Percentiles rank a stretch among this genome's conserved stretches.
Evolutionary conservation across 1,140 invertebrate species (phyloP).

Genomic region (Lethocerus indicus): DNA sequence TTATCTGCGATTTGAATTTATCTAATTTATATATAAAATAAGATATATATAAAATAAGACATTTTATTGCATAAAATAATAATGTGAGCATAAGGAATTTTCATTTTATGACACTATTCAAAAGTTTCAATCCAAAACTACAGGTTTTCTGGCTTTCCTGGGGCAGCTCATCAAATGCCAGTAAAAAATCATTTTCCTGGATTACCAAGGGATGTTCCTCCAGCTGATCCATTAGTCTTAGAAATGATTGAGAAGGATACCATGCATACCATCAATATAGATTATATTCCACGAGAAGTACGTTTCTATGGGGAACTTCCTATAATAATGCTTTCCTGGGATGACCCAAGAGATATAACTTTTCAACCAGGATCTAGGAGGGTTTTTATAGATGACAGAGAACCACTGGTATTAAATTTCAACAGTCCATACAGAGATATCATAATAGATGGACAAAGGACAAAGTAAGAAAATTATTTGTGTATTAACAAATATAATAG

Average conservation of each 20-base stretch:
- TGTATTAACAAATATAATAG: too few relatives aligned
- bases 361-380: conserved; percentile 52
- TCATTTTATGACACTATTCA: too few relatives aligned
- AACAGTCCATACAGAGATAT: conserved; percentile 39
- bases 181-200: too few relatives aligned
- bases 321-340: conserved; percentile 63
- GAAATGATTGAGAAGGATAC: conserved; percentile 44
- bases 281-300: conserved; percentile 63
- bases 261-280: conserved; percentile 68
- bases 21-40: too few relatives aligned
- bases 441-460: conserved; percentile 45
- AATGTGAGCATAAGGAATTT: too few relatives aligned
- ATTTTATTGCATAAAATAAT: too few relatives aligned
- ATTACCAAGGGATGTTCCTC: conserved; percentile 17
- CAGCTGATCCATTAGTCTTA: conserved; percentile 34
- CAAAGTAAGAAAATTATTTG: conserved; percentile 26
- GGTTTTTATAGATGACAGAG: conserved; percentile 55
- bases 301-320: conserved; percentile 72
- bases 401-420: conserved; percentile 44
- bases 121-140: too few relatives aligned
- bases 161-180: too few relatives aligned
- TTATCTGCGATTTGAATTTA: too few relatives aligned
- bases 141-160: too few relatives aligned
- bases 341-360: conserved; percentile 68
- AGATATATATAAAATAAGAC: too few relatives aligned